Evolutionary conservation across 2,113 vertebrate species (phyloP), one percentile per base, ranked within the genome.

Genomic region (Empidonax traillii): DNA sequence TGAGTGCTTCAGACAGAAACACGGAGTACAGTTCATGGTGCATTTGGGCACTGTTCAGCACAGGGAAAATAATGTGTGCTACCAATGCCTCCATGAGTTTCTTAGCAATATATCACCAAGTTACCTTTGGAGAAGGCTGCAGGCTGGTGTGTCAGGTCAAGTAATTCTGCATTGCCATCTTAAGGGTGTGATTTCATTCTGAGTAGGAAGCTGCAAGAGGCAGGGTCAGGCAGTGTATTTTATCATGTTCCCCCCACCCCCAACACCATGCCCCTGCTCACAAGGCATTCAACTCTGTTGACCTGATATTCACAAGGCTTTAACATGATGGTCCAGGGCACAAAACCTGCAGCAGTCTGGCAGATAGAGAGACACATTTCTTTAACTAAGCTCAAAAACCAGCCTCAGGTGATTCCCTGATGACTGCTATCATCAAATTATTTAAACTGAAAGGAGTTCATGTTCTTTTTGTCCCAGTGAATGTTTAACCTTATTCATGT

Each of bases 181-280:
- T 30, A 41, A 67, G 25, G n/a, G 6, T 30, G 4, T 44, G 55
- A 22, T 76, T 62, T 80, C 30, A 8, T 49, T 49, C 44, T 6
- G 37, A 2, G 27, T 1, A 66, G 12, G 24, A 46, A 74, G 18
- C 41, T 73, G 17, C 10, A 43, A 8, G 79, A 68, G 25, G 30
- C 11, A 37, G 44, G 27, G 68, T 63, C n/a, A 74, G 65, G 13
- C 22, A 22, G 8, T 55, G 37, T 49, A 22, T 25, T 43, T n/a
- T 43, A 41, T 27, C 1, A 0, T 16, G 33, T 21, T 6, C 8
- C 8, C 1, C 0, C 39, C 12, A 0, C 0, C 0, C 39, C 19
- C 46, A 0, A 1, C 14, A 2, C 53, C 6, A 1, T 21, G 28
- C 9, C 77, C 21, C 59, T 65, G 65, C 27, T 69, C 69, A 53